Percentiles rank a stretch among this genome's conserved stretches.
Evolutionary conservation across 2,888 invertebrate genomes (phyloP).

Genomic region (Eupsilia transversa): DNA sequence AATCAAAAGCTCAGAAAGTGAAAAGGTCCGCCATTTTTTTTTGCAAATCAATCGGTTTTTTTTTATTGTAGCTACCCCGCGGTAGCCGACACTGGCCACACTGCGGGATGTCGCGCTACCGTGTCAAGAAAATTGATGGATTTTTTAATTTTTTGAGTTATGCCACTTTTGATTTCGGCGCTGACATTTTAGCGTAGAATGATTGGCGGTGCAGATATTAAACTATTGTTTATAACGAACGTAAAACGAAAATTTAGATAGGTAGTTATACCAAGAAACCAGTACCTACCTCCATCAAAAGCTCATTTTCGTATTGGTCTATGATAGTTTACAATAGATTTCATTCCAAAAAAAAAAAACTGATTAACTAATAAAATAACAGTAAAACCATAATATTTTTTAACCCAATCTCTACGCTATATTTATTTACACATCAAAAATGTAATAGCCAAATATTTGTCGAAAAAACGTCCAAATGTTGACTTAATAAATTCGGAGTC

Average conservation of each 20-base stretch:
- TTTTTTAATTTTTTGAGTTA: slow-evolving; percentile 75
- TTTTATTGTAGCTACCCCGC: slow-evolving; percentile 65
- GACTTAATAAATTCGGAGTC: slow-evolving; percentile 81
- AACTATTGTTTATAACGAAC: background rate
- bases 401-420: slow-evolving; percentile 53
- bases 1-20: slow-evolving; percentile 81
- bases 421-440: slow-evolving; percentile 76
- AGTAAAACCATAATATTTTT: slow-evolving; percentile 37
- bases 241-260: too few relatives aligned
- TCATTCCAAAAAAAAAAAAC: background rate
- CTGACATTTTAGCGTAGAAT: slow-evolving; percentile 39
- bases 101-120: slow-evolving; percentile 83
- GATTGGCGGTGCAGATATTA: slow-evolving; percentile 12
- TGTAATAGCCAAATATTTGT: slow-evolving; percentile 78
- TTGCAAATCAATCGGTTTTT: slow-evolving; percentile 81
- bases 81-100: slow-evolving; percentile 73
- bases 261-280: background rate
- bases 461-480: slow-evolving; percentile 79
- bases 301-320: background rate
- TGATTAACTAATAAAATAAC: slow-evolving; percentile 31
- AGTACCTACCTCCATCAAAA: background rate
- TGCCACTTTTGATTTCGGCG: slow-evolving; percentile 45
- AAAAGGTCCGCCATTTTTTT: slow-evolving; percentile 81
- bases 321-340: background rate
- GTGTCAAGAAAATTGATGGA: slow-evolving; percentile 75